These are phyloP conservation scores for Cyprinus carpio DNA, from an alignment of 2,113 vertebrate genomes.

Conservation along the genomic window DNA sequence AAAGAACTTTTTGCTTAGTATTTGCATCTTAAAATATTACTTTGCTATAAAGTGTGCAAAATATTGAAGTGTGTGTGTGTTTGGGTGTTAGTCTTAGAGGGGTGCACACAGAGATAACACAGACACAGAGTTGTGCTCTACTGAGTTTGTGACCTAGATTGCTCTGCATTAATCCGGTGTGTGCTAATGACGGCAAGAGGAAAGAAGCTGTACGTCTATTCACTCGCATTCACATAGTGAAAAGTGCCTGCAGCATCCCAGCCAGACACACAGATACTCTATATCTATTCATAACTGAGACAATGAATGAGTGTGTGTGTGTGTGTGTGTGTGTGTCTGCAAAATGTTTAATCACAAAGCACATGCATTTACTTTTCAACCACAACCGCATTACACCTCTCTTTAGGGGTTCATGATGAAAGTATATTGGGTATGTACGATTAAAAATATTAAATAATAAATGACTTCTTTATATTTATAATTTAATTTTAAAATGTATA, in stretches of 20 bases:
- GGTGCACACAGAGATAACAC: slow-evolving; percentile 4
- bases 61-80: not conserved
- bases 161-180: slow-evolving; percentile 39
- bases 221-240: slow-evolving; percentile 4
- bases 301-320: too few relatives aligned
- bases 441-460: too few relatives aligned
- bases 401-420: too few relatives aligned
- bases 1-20: not conserved
- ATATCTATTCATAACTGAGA: slow-evolving; percentile 12
- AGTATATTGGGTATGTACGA: too few relatives aligned
- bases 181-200: slow-evolving; percentile 35
- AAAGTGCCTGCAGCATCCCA: slow-evolving; percentile 1
- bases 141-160: slow-evolving; percentile 51
- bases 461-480: too few relatives aligned
- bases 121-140: slow-evolving; percentile 36
- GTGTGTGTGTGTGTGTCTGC: not conserved
- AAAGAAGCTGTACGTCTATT: slow-evolving; percentile 21
- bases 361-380: not conserved
- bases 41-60: not conserved
- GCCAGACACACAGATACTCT: slow-evolving; percentile 7
- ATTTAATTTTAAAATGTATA: too few relatives aligned
- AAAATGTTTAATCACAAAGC: not conserved
- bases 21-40: not conserved
- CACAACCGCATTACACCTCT: too few relatives aligned
- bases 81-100: not conserved